Percentiles rank a stretch among this genome's conserved stretches.
Evolutionary conservation across 2,888 invertebrate species (phyloP).

Genomic region (Polylopha cassiicola): DNA sequence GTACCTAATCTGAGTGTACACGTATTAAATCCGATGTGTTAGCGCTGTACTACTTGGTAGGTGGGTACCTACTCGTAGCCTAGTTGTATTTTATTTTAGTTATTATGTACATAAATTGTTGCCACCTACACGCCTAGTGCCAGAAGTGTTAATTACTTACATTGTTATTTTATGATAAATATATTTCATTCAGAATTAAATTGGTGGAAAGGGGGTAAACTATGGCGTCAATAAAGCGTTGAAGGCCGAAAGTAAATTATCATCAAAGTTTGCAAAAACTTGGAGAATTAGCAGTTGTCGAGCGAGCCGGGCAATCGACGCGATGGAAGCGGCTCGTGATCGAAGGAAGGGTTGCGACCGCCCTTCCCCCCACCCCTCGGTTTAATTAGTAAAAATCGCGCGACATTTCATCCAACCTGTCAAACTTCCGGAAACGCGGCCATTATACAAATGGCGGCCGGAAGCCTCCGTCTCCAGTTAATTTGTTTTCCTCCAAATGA

Average conservation of each 20-base stretch:
- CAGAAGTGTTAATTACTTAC: too few species aligned
- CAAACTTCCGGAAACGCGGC: slow-evolving; percentile 59
- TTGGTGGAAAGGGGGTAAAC: too few species aligned
- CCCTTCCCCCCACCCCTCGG: slow-evolving; percentile 40
- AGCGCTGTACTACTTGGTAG: too few species aligned
- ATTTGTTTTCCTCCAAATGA: slow-evolving; percentile 69
- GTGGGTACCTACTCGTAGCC: too few species aligned
- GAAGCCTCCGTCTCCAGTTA: slow-evolving; percentile 51
- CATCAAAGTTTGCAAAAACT: slow-evolving; percentile 21
- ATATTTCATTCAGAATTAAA: too few species aligned
- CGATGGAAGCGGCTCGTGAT: slow-evolving; percentile 26
- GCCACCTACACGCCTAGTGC: too few species aligned
- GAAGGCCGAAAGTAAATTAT: slow-evolving; percentile 22
- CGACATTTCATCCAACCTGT: slow-evolving; percentile 71
- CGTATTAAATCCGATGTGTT: too few species aligned
- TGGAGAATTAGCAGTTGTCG: slow-evolving; percentile 25
- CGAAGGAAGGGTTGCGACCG: slow-evolving; percentile 32
- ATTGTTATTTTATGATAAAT: too few species aligned
- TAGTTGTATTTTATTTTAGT: too few species aligned
- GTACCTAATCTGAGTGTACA: too few species aligned
- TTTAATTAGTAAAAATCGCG: slow-evolving; percentile 73
- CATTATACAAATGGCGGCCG: slow-evolving; percentile 57
- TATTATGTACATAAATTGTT: too few species aligned
- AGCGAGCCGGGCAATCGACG: slow-evolving; percentile 22
- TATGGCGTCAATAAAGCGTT: too few species aligned